These are phyloP conservation scores for Cynocephalus volans DNA, from an alignment of 2,113 vertebrate genomes.

Conservation along the genomic window DNA sequence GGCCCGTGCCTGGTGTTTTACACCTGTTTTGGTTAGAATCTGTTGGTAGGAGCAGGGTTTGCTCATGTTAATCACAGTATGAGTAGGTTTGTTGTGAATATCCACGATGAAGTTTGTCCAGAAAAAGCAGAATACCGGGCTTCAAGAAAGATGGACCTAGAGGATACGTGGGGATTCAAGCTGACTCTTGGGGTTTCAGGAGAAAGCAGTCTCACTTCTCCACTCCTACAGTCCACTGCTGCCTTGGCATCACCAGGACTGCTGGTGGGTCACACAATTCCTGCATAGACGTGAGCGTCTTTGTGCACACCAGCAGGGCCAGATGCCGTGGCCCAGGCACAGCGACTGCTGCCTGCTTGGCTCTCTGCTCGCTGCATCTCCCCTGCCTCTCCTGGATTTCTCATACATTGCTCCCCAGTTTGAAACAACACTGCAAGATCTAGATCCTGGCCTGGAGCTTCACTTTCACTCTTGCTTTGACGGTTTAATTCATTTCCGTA, in stretches of 20 bases:
- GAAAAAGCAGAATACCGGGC: not conserved
- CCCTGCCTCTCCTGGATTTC: not conserved
- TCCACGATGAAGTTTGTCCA: not conserved
- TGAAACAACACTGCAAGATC: not conserved
- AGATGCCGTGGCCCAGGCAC: not conserved
- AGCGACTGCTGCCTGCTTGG: not conserved
- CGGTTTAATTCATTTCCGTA: not conserved
- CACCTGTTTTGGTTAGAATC: not conserved
- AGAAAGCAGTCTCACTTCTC: not conserved
- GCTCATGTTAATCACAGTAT: not conserved
- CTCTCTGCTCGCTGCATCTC: not conserved
- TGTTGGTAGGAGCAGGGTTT: not conserved
- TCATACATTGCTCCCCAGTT: not conserved
- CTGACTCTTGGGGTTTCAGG: not conserved
- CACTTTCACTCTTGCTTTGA: not conserved
- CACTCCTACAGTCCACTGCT: not conserved
- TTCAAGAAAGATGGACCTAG: not conserved
- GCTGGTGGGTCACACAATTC: no score
- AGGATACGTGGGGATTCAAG: not conserved
- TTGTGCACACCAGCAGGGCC: accelerated
- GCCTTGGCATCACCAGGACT: not conserved
- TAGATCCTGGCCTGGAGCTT: not conserved
- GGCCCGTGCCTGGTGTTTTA: not conserved
- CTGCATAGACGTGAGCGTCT: not conserved
- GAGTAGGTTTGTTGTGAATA: not conserved